Base-by-base conservation (phyloP, 2,797 vertebrate species). In the Psittacula echo region DNA sequence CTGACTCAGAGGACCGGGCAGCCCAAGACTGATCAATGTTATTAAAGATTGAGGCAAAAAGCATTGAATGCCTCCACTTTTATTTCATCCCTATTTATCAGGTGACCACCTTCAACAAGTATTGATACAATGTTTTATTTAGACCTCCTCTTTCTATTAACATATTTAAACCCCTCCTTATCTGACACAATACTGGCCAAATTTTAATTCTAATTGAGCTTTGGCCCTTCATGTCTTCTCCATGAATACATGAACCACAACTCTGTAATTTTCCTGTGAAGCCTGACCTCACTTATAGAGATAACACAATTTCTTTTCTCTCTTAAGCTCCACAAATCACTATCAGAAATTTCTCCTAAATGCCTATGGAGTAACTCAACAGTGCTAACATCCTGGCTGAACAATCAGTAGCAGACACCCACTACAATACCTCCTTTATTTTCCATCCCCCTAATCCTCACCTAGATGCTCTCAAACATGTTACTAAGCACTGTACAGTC, bases 11-110 rank as follows among this genome's bases (percentile, higher is more conserved):
- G 10, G 20, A 56, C 5, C 5, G 6, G 14, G 10, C 13, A 80
- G 13, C 5, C 24, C 30, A 60, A 29, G 18, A 21, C 34, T 18
- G 12, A 44, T 6, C 17, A 44, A 32, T 23, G 60, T 14, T 42
- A 27, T 27, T 39, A 5, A 60, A 78, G 47, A 62, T 5, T 73
- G 32, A 73, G 7, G 7, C 8, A 51, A 78, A 78, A 54, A 22
- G 1, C 0, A 34, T 1, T 27, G 5, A 45, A 41, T 50, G 13
- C 11, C 34, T 47, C 27, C 2, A 2, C 16, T 62, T 66, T 27
- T 58, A 1, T 5, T 67, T 93, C 21, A 39, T 9, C 8, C 8
- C 10, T 30, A 1, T 39, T 71, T 53, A 14, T 27, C 21, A 72
- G 24, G 13, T 34, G 54, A 71, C 13, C 4, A 53, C 32, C 30